A percentile compares a stretch with the other conserved stretches of the same genome.
Evolutionary conservation across 2,888 invertebrate species (phyloP).

Genomic region (Ypsolopha sequella): DNA sequence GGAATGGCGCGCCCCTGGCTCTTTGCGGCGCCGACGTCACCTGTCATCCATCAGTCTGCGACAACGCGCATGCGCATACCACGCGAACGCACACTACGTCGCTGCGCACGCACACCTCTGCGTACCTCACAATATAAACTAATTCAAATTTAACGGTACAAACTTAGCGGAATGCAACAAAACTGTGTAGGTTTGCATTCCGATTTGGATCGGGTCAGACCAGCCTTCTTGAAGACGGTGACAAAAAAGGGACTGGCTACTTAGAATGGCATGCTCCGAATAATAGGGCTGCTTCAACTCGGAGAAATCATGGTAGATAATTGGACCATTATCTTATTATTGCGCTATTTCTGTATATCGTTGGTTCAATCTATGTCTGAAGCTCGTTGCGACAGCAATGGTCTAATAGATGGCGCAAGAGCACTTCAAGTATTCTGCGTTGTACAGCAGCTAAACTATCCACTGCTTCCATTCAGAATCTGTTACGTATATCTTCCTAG

Average conservation of each 20-base stretch:
- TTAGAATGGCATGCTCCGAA: slow-evolving; percentile 42
- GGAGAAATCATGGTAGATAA: slow-evolving; percentile 4
- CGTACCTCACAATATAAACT: slow-evolving; percentile 21
- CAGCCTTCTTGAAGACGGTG: slow-evolving; percentile 31
- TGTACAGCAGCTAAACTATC: too few species aligned
- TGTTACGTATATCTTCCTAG: too few species aligned
- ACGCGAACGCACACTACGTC: slow-evolving; percentile 11
- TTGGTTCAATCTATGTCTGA: too few species aligned
- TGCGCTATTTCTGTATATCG: not conserved
- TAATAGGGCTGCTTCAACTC: slow-evolving; percentile 17
- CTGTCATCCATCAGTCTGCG: slow-evolving; percentile 69
- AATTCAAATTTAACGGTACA: slow-evolving; percentile 66
- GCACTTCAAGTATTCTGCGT: too few species aligned
- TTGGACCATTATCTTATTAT: slow-evolving; percentile 3
- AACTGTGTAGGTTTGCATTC: slow-evolving; percentile 32
- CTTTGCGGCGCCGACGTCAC: slow-evolving; percentile 56
- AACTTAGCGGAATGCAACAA: slow-evolving; percentile 43
- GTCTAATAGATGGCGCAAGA: too few species aligned
- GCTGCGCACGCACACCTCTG: slow-evolving; percentile 15
- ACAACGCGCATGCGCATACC: slow-evolving; percentile 56
- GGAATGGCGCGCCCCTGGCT: slow-evolving; percentile 29
- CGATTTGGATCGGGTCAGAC: slow-evolving; percentile 30
- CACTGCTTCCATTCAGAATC: too few species aligned
- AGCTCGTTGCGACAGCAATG: too few species aligned
- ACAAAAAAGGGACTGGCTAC: slow-evolving; percentile 46